phyloP scores from a whole-genome alignment of 2,888 invertebrate genomes.

The Xylocampa areola region DNA sequence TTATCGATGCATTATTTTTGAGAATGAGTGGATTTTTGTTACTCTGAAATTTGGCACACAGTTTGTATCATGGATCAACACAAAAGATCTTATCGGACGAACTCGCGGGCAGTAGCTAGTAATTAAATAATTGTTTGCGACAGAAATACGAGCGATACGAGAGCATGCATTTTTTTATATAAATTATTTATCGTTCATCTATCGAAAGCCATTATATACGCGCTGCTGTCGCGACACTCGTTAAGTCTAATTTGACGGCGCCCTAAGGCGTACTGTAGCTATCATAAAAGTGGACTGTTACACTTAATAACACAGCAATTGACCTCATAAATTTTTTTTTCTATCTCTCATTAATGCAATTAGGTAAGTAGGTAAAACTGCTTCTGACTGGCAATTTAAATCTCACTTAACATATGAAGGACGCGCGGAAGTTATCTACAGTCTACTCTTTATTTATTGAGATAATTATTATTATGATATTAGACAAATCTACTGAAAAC shows the following conservation, averaged over 20 bases:
- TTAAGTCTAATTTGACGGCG: neutral
- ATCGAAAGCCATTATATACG: too few relatives aligned
- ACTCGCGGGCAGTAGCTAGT: too few relatives aligned
- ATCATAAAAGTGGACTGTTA: conserved; percentile 7
- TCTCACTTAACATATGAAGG: conserved; percentile 55
- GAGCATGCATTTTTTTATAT: too few relatives aligned
- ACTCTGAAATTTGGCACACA: too few relatives aligned
- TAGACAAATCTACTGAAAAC: conserved; percentile 30
- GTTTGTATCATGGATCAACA: too few relatives aligned
- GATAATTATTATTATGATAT: conserved; percentile 15
- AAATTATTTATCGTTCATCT: too few relatives aligned
- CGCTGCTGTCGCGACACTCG: too few relatives aligned
- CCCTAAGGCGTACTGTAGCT: neutral
- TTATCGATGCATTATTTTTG: too few relatives aligned
- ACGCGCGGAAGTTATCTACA: conserved; percentile 39
- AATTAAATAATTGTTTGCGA: too few relatives aligned
- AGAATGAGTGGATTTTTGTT: too few relatives aligned
- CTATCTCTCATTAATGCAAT: conserved; percentile 33
- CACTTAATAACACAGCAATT: conserved; percentile 28
- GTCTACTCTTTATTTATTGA: conserved; percentile 28
- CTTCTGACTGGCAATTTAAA: conserved; percentile 56
- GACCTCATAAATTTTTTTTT: conserved; percentile 33
- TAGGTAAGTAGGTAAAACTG: conserved; percentile 55
- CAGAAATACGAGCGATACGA: too few relatives aligned
- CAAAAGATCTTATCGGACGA: too few relatives aligned